phyloP scores from a whole-genome alignment of 1,140 invertebrate species.

The Oncopodura yosiiana region DNA sequence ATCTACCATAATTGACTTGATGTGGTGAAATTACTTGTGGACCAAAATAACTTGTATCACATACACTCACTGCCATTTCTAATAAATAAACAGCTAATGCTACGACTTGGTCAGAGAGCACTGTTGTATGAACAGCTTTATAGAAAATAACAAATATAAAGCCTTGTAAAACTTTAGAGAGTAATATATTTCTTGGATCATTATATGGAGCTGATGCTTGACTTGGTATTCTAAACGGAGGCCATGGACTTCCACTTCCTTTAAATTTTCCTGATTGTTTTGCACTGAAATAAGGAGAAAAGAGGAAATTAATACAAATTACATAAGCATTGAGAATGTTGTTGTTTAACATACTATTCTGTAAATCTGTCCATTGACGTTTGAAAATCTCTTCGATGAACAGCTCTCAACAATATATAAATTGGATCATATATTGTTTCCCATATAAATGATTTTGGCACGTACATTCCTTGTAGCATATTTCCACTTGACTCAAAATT shows the following conservation, averaged over 20 bases:
- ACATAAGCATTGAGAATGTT: not conserved
- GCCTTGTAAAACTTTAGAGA: slow-evolving; percentile 72
- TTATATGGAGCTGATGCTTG: slow-evolving; percentile 55
- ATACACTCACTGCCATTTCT: slow-evolving; percentile 66
- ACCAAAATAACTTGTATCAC: slow-evolving; percentile 41
- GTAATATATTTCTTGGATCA: slow-evolving; percentile 58
- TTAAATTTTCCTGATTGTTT: slow-evolving; percentile 57
- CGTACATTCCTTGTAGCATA: slow-evolving; percentile 89
- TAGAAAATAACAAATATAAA: slow-evolving; percentile 72
- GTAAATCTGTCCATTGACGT: slow-evolving; percentile 74
- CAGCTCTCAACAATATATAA: slow-evolving; percentile 77
- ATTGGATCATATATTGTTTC: slow-evolving; percentile 86
- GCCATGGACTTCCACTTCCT: slow-evolving; percentile 60
- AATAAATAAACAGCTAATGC: slow-evolving; percentile 76
- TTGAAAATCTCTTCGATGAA: slow-evolving; percentile 87
- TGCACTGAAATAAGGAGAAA: slow-evolving; percentile 43
- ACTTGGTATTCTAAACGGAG: slow-evolving; percentile 64
- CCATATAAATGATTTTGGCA: slow-evolving; percentile 80
- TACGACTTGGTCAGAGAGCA: slow-evolving; percentile 71
- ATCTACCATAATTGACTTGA: slow-evolving; percentile 32
- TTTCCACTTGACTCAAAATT: slow-evolving; percentile 67
- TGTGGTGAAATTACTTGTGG: slow-evolving; percentile 17
- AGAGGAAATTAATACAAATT: not conserved
- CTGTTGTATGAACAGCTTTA: slow-evolving; percentile 65
- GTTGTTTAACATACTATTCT: slow-evolving; percentile 56